phyloP scores from a whole-genome alignment of 2,888 invertebrate species.

The Sympetrum striolatum region DNA sequence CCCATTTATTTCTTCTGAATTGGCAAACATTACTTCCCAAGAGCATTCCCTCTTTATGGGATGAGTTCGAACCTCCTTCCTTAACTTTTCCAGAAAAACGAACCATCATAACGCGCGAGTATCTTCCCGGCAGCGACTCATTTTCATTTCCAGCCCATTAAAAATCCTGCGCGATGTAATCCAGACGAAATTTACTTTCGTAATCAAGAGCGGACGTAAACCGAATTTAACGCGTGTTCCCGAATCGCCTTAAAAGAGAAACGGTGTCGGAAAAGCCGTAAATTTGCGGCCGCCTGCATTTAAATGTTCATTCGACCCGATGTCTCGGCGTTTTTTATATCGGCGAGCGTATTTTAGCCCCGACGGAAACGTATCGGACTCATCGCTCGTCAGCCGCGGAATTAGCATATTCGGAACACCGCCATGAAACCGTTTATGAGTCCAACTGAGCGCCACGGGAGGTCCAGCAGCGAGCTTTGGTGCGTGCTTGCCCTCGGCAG shows the following conservation, averaged over 20 bases:
- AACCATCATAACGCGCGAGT: no score
- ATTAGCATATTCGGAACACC: not conserved
- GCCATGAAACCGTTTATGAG: not conserved
- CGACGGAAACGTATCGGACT: not conserved
- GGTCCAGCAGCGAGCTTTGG: not conserved
- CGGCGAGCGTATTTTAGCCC: not conserved
- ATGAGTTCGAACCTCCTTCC: no score
- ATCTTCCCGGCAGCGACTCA: no score
- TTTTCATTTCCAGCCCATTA: no score
- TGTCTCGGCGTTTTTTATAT: not conserved
- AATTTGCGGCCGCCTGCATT: not conserved
- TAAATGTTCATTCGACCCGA: not conserved
- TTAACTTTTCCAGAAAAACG: no score
- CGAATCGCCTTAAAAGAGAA: not conserved
- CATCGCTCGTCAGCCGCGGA: not conserved
- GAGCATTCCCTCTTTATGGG: no score
- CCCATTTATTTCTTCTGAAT: no score
- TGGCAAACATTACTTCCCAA: no score
- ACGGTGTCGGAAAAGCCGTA: not conserved
- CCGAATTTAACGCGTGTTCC: not conserved
- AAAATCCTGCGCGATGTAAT: no score
- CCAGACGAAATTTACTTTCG: not conserved
- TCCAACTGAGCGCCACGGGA: not conserved
- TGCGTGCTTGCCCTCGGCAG: conserved; percentile 7
- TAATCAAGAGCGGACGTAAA: not conserved